Conservation (phyloP, 2,888 invertebrate species). For the Crematogaster levior region DNA sequence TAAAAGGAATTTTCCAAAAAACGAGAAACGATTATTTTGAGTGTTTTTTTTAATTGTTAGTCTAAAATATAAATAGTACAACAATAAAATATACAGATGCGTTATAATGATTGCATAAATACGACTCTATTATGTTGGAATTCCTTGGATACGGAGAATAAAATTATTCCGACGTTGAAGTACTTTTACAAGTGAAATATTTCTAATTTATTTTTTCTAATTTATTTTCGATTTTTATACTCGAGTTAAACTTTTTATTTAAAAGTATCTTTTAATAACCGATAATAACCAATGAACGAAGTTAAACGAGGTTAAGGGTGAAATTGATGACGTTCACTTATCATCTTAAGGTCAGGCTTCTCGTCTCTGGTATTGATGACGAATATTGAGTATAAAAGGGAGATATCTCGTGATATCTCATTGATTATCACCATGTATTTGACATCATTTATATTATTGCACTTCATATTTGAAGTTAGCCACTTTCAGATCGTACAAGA, state of each 20-base stretch:
- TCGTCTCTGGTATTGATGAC: neutral
- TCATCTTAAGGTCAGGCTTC: neutral
- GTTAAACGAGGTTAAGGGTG: neutral
- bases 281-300: neutral
- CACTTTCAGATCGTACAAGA: neutral
- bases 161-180: neutral
- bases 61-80: neutral
- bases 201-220: too few relatives aligned
- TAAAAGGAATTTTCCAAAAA: too few relatives aligned
- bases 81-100: neutral
- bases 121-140: neutral
- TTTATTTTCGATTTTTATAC: conserved; percentile 2
- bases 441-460: neutral
- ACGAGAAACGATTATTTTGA: too few relatives aligned
- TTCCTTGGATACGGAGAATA: neutral
- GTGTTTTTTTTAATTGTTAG: too few relatives aligned
- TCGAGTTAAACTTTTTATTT: neutral
- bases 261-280: neutral
- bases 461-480: neutral
- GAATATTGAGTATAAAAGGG: neutral
- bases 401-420: neutral
- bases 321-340: neutral
- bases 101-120: neutral
- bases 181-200: neutral
- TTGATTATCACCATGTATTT: neutral